phyloP scores from a whole-genome alignment of 2,888 invertebrate genomes.

The Auanema freiburgensis region DNA sequence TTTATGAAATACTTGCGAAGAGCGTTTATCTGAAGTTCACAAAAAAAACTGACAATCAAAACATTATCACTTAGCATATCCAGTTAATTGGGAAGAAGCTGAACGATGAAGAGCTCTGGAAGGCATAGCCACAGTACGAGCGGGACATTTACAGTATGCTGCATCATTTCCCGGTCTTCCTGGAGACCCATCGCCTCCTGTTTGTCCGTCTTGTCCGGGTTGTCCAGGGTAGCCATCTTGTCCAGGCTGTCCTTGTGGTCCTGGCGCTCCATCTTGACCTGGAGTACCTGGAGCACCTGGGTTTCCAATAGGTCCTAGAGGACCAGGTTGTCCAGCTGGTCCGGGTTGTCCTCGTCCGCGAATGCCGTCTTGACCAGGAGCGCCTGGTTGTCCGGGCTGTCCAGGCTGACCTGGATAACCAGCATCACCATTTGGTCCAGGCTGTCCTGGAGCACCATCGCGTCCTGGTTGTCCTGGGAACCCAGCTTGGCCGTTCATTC shows the following conservation, averaged over 20 bases:
- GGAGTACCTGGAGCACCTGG: conserved; percentile 36
- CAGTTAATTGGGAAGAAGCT: no score
- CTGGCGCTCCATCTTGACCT: conserved; percentile 35
- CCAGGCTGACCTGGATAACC: conserved; percentile 52
- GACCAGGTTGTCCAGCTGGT: conserved; percentile 24
- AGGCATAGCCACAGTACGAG: conserved; percentile 19
- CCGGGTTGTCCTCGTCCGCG: conserved; percentile 39
- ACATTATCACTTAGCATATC: no score
- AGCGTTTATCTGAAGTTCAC: no score
- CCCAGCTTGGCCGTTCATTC: conserved; percentile 55
- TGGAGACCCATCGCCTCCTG: conserved; percentile 39
- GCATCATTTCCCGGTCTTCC: conserved; percentile 48
- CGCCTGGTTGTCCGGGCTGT: conserved; percentile 36
- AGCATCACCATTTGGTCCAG: conserved; percentile 47
- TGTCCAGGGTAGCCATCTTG: conserved; percentile 34
- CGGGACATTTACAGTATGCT: conserved; percentile 48
- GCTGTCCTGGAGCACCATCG: conserved; percentile 39
- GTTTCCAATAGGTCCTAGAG: conserved; percentile 40
- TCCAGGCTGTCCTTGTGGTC: conserved; percentile 46
- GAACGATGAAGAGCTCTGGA: no score
- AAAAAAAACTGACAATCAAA: no score
- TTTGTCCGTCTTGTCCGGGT: conserved; percentile 37
- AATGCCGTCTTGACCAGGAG: conserved; percentile 30
- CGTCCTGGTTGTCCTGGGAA: conserved; percentile 49
- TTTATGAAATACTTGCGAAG: no score